A percentile compares a stretch with the other conserved stretches of the same genome.
These are phyloP conservation scores for Latheticus oryzae DNA, from an alignment of 2,888 invertebrate genomes.

Conservation along the genomic window DNA sequence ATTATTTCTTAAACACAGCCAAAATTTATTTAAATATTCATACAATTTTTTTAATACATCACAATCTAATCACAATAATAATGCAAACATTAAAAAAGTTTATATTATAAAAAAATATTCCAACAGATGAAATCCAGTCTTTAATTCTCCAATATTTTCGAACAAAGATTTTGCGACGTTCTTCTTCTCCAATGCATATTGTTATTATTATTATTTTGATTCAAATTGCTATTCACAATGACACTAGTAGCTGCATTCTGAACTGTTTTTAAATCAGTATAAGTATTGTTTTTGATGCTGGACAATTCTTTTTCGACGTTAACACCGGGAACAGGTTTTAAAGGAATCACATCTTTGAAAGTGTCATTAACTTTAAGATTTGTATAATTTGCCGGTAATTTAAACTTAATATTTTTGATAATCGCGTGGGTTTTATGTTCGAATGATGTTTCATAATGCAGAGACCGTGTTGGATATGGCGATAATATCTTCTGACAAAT, in stretches of 20 bases:
- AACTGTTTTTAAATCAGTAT: slow-evolving; percentile 50
- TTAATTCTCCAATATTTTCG: slow-evolving; percentile 35
- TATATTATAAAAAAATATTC: slow-evolving; percentile 2
- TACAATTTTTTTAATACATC: slow-evolving; percentile 29
- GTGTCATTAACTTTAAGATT: slow-evolving; percentile 48
- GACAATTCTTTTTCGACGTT: slow-evolving; percentile 29
- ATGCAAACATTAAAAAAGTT: slow-evolving; percentile 17
- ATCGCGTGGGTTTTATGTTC: slow-evolving; percentile 61
- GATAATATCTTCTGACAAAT: slow-evolving; percentile 56
- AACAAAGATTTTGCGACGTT: slow-evolving; percentile 60
- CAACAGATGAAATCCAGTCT: slow-evolving; percentile 22
- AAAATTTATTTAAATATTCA: slow-evolving; percentile 30
- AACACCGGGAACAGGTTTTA: slow-evolving; percentile 34
- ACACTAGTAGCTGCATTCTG: slow-evolving; percentile 54
- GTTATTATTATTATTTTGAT: slow-evolving; percentile 53
- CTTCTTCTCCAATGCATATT: slow-evolving; percentile 68
- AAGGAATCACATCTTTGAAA: slow-evolving; percentile 43
- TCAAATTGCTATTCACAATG: slow-evolving; percentile 56
- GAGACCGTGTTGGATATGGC: slow-evolving; percentile 48
- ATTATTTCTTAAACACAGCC: slow-evolving; percentile 33
- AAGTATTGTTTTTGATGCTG: slow-evolving; percentile 41
- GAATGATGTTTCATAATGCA: slow-evolving; percentile 62
- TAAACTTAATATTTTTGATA: slow-evolving; percentile 65
- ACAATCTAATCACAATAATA: slow-evolving; percentile 36
- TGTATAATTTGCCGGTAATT: slow-evolving; percentile 62